These are phyloP conservation scores for Lasioglossum baleicum DNA, from an alignment of 1,140 invertebrate species.

Conservation along the genomic window DNA sequence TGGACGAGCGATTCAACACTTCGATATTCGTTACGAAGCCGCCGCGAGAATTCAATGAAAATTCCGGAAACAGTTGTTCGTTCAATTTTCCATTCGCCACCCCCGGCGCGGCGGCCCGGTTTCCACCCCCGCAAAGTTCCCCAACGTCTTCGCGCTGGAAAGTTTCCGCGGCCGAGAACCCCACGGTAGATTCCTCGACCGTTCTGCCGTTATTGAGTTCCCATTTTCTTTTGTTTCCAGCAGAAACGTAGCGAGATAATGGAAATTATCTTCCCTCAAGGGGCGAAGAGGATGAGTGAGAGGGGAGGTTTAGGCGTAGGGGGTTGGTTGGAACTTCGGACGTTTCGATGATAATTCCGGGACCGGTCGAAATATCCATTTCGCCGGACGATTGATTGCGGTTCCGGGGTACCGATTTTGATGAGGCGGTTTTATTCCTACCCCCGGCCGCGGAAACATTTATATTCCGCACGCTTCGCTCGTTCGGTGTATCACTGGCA, in stretches of 20 bases:
- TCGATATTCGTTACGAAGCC: constrained; percentile 54
- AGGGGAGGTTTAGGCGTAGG: not conserved
- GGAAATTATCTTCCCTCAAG: not conserved
- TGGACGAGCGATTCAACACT: constrained; percentile 44
- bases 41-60: constrained; percentile 47
- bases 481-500: constrained; percentile 47
- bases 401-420: not conserved
- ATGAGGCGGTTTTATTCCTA: constrained; percentile 19
- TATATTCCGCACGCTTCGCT: constrained; percentile 39
- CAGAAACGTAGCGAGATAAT: not conserved
- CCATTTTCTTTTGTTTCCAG: constrained; percentile 1
- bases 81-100: constrained; percentile 21
- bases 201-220: not conserved
- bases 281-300: not conserved
- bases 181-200: not conserved
- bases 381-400: constrained; percentile 4
- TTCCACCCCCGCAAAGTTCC: not conserved
- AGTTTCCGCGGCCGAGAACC: not conserved
- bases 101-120: no score
- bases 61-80: constrained; percentile 39
- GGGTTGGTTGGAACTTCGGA: not conserved
- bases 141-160: not conserved
- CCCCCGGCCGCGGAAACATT: constrained; percentile 27
- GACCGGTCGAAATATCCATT: not conserved
- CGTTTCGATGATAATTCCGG: not conserved